Evolutionary conservation across 2,113 vertebrate genomes (phyloP), one percentile per base, ranked within the genome.

Genomic region (Anguilla rostrata): DNA sequence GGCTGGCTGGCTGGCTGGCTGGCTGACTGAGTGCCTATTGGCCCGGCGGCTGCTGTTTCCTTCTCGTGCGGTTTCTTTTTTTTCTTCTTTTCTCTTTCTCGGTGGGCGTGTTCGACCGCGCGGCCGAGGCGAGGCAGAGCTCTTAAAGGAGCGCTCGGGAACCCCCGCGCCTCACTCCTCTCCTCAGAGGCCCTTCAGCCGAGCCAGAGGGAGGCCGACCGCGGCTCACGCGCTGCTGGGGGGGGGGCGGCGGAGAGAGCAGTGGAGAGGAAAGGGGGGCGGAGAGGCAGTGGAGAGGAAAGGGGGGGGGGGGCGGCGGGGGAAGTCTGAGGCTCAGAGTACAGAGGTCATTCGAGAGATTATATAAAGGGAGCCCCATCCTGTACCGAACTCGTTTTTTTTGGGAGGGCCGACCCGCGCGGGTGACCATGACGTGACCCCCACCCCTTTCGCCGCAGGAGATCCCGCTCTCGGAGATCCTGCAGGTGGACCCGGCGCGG

Each of bases 401-500:
- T 39, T 34, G 0, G 34, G 34, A 34, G 34, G 34, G 34, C 34
- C 1, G 34, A 34, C 34, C 34, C 34, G 34, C 34, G 34, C 34
- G 34, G 39, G 79, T 40, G 75, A 34, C n/a, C 9, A 40, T 41
- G 79, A 18, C 39, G 79, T 81, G 14, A 53, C 49, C 79, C 79
- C 34, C 34, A 34, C 34, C 39, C 88, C 93, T 93, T n/a, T 39
- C 82, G 53, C 88, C 26, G 90, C 92, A 99, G 98, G 99, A 99
- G 95, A 97, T 99, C 90, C 98, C 99, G 80, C 96, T 99, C 92
- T 99, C 99, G 85, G 98, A 99, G 96, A 99, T 99, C 94, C 97
- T 99, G 60, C 98, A 98, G 92, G 96, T 99, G 88, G 97, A 97
- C 89, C 94, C 94, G 9, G 97, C 96, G 88, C 95, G 94, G 93